Evolutionary conservation across 2,113 vertebrate genomes (phyloP).

Genomic region (Falcunculus frontatus): DNA sequence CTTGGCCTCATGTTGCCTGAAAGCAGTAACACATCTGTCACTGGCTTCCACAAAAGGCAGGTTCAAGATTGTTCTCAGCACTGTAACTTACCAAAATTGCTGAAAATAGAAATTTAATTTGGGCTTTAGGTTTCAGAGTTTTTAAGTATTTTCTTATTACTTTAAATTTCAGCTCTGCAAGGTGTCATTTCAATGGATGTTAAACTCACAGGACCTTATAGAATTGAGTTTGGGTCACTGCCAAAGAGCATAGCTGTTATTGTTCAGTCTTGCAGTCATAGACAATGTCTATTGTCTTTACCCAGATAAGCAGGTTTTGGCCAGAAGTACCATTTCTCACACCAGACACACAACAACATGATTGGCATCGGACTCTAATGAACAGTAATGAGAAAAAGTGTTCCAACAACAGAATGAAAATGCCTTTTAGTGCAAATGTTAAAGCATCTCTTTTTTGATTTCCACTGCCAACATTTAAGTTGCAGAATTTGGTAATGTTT

Average conservation of each 20-base stretch:
- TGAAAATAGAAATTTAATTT: neutral
- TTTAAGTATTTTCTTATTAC: neutral
- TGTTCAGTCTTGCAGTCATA: neutral
- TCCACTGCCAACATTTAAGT: neutral
- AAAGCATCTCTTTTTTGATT: neutral
- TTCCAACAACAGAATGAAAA: slow-evolving; percentile 41
- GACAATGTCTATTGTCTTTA: slow-evolving; percentile 29
- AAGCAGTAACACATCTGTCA: neutral
- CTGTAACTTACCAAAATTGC: neutral
- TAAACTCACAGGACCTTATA: neutral
- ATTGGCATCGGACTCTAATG: slow-evolving; percentile 39
- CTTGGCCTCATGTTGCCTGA: neutral
- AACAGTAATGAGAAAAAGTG: slow-evolving; percentile 42
- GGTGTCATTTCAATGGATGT: neutral
- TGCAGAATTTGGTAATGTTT: slow-evolving; percentile 38
- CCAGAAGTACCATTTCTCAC: slow-evolving; percentile 12
- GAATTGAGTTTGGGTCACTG: neutral
- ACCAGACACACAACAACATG: neutral
- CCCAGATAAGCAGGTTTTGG: slow-evolving; percentile 29
- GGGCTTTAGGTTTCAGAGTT: neutral
- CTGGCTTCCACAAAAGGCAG: neutral
- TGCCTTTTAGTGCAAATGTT: slow-evolving; percentile 1
- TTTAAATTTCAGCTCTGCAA: neutral
- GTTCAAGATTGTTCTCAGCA: neutral
- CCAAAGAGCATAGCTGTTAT: slow-evolving; percentile 4